Base-by-base conservation (phyloP, 2,888 invertebrate genomes). In the Frankliniella fusca region DNA sequence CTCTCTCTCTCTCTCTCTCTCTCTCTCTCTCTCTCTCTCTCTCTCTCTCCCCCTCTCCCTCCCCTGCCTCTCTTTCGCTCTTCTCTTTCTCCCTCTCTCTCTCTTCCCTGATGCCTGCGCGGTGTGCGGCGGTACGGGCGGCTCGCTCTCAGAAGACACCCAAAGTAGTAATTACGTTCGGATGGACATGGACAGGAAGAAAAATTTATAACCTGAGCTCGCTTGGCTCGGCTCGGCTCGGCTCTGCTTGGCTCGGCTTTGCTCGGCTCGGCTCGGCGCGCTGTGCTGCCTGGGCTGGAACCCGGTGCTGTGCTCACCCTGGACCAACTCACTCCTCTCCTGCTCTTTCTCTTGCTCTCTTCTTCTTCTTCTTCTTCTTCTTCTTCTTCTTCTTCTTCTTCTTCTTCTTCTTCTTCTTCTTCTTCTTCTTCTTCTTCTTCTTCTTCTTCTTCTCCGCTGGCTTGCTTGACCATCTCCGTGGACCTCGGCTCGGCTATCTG, bases 101-200 rank as follows among this genome's bases (percentile, higher is more conserved):
- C 61, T 54, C 15, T 15, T 18, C 18, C 61, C 15, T 18, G 54
- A 61, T 15, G 15, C 61, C 15, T 15, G 61, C 61, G 2, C 27
- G 70, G 70, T 76, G 70, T 76, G 70, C 70, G 70, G 70, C 70
- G 70, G 70, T 23, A 15, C 54, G 54, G 54, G 54, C 54, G 54
- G 54, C 54, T 20, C 70, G 23, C 70, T 76, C 70, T 76, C 70
- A 23, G 70, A 76, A 76, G 70, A 76, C 70, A 76, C 70, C 70
- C 70, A 76, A 76, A 76, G 70, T 27, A 76, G 70, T 76, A 76
- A 76, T 76, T 76, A 76, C 70, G 70, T 76, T 76, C 70, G 23
- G 70, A 76, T 76, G 70, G 70, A 76, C 70, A 76, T 76, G 70
- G 70, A 76, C 70, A 76, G 70, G 70, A 27, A 76, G 70, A 27